phyloP scores from a whole-genome alignment of 2,113 vertebrate species.

The Alethe diademata region DNA sequence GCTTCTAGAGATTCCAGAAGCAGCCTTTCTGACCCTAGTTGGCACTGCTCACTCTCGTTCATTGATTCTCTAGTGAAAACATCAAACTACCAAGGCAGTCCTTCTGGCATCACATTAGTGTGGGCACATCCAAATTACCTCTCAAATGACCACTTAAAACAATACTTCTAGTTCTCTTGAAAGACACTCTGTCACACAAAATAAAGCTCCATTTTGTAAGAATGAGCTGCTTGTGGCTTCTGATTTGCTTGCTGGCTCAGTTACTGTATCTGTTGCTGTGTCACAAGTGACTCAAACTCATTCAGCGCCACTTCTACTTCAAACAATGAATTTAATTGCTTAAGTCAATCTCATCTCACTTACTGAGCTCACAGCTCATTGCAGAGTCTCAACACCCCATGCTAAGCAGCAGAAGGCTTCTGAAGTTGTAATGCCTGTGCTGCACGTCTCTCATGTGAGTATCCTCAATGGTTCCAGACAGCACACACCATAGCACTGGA shows the following conservation, averaged over 20 bases:
- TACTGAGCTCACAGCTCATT: neutral
- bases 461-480: rapidly evolving
- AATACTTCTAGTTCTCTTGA: neutral
- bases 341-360: neutral
- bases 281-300: neutral
- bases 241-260: neutral
- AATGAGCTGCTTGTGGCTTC: neutral
- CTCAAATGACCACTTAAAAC: neutral
- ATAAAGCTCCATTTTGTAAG: neutral
- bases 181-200: neutral
- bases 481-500: neutral
- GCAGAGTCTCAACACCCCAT: neutral
- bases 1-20: neutral
- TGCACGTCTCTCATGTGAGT: rapidly evolving
- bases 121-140: neutral
- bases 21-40: neutral
- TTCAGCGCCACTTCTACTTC: neutral
- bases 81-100: neutral
- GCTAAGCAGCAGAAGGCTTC: neutral
- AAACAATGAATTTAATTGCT: neutral
- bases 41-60: neutral
- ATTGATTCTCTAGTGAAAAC: neutral
- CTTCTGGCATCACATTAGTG: neutral
- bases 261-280: neutral
- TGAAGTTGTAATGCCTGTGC: neutral